Evolutionary conservation across 2,797 vertebrate species (phyloP), one percentile per base, ranked within the genome.

Genomic region (Phataginus tricuspis): DNA sequence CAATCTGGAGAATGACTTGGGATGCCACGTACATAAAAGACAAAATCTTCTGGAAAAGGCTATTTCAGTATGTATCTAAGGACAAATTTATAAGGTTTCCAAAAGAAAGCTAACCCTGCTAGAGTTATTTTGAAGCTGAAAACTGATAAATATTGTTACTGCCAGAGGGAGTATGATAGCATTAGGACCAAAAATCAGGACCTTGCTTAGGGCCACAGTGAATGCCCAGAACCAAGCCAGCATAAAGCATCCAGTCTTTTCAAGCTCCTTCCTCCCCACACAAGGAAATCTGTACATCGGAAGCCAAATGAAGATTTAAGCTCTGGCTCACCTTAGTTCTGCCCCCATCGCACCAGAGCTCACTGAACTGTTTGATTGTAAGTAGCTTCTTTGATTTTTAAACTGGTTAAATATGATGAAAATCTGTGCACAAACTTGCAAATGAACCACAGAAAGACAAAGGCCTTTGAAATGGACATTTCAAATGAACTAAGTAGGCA

Each of bases 391-490:
- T 90, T 94, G 85, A 80, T 96, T 98, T 97, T 98, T 96, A 97
- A 95, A 87, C 93, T 97, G 42, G 78, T 97, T 98, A 97, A 96
- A 91, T 92, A 95, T 94, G 95, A 98, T 97, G 71, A 96, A 98
- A 98, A 97, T 42, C 93, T 80, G 69, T 92, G 82, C 49, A 96
- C 49, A 97, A 98, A 97, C 71, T 97, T 98, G 94, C 91, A 98
- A 97, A 98, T 96, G 53, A 97, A 98, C 98, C 97, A 94, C 37
- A 85, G 83, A 92, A 98, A 96, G 97, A 98, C 91, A 95, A 98
- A 98, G 63, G 64, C 75, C 94, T 98, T 98, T 96, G 96, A 97
- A 98, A 98, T 68, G 59, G 94, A 31, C 94, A 96, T 98, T 98
- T 98, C 96, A 93, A 97, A 91, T 96, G 93, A 98, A 93, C 39